phyloP scores from a whole-genome alignment of 2,888 invertebrate species.

The Caenorhabditis doughertyi region DNA sequence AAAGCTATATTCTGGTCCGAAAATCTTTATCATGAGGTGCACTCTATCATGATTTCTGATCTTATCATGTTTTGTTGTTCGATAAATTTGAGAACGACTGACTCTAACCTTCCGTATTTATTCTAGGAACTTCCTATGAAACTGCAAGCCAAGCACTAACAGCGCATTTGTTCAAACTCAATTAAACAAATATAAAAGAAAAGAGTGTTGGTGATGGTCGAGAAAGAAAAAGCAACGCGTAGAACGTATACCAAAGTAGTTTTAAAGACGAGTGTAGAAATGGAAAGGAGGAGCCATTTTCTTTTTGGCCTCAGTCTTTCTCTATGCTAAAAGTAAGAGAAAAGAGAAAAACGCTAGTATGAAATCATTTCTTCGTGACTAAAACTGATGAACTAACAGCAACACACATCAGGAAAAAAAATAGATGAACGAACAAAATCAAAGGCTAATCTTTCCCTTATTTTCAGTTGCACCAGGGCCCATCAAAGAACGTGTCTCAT shows the following conservation, averaged over 20 bases:
- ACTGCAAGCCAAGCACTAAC: no score
- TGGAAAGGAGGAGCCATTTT: not conserved
- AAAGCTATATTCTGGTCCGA: no score
- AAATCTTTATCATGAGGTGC: no score
- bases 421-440: not conserved
- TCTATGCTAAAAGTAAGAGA: no score
- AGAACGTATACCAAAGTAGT: no score
- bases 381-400: no score
- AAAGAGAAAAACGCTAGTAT: not conserved
- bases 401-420: not conserved
- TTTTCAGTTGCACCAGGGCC: conserved; percentile 75
- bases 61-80: no score
- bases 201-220: no score
- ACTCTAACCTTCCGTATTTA: no score
- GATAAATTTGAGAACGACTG: no score
- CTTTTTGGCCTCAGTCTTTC: not conserved
- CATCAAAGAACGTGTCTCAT: conserved; percentile 88
- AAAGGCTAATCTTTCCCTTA: not conserved
- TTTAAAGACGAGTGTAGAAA: not conserved
- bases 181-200: not conserved
- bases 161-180: not conserved
- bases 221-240: not conserved
- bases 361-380: not conserved
- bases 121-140: no score
- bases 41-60: no score